Base-by-base conservation (phyloP, 1,140 invertebrate genomes). In the Hylyphantes graminicola region DNA sequence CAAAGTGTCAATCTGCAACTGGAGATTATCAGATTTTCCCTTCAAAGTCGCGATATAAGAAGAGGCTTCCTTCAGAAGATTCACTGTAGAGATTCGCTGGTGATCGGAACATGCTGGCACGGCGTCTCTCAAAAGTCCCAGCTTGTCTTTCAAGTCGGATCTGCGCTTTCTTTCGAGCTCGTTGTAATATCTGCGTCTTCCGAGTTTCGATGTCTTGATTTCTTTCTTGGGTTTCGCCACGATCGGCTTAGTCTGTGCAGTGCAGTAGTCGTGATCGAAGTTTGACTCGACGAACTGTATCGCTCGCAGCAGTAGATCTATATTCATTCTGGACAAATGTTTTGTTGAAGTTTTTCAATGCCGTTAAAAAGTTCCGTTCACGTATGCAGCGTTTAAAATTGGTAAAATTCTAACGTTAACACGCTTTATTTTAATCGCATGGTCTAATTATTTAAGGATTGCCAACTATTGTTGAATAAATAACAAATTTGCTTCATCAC, bases 251-350 rank as follows among this genome's bases (percentile, higher is more conserved):
- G 54, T 53, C 10, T 74, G 21, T 7, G 72, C 9, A 50, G 35
- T 48, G 13, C 79, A 81, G 15, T 81, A 81, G 15, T 81, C 79
- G n/a, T 81, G 79, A 7, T 81, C 79, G 8, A 64, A 78, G 53
- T 72, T 81, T 64, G n/a, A 19, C 12, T 81, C 79, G 19, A 81
- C 79, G 13, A 73, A 81, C 0, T 81, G 15, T 51, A 68, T 59
- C 7, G 79, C 79, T 73, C 15, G 72, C 54, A 81, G 15, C 19
- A 81, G 50, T 63, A 81, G 64, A 61, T 81, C 79, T 2, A 81
- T 63, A 64, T 54, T 81, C 79, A 81, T 81, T 73, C 63, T 81
- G 13, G 19, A 48, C 8, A 35, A 12, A 4, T 9, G 48, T 53
- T 51, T 15, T 51, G n/a, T 53, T 35, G 35, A 35, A 35, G 5